These are phyloP conservation scores for Adoxophyes honmai DNA, from an alignment of 1,140 invertebrate species.

Conservation along the genomic window DNA sequence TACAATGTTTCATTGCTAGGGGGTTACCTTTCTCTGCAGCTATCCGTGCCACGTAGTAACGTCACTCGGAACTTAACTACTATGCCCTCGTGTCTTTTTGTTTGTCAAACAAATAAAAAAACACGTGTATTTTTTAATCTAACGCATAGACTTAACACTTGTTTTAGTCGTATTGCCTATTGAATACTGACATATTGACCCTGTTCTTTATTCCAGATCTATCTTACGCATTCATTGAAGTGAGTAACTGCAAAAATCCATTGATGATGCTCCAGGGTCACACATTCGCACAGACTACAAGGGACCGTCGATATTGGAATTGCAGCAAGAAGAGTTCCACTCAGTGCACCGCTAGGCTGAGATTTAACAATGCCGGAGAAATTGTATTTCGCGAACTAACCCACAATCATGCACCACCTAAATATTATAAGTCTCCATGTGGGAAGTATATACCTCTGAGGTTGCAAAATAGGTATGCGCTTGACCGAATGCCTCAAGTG, in stretches of 20 bases:
- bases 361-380: constrained; percentile 19
- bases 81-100: too few relatives aligned
- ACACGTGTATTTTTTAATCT: too few relatives aligned
- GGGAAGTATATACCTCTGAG: background rate
- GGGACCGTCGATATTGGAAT: constrained; percentile 27
- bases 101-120: too few relatives aligned
- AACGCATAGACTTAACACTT: too few relatives aligned
- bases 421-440: background rate
- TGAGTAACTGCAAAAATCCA: constrained; percentile 13
- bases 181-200: too few relatives aligned
- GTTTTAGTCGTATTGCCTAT: too few relatives aligned
- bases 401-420: constrained; percentile 25
- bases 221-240: background rate
- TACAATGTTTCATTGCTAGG: too few relatives aligned
- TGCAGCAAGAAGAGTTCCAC: constrained; percentile 22
- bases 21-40: too few relatives aligned
- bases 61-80: too few relatives aligned
- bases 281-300: constrained; percentile 23
- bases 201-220: background rate
- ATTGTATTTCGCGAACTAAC: constrained; percentile 17
- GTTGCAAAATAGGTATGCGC: too few relatives aligned
- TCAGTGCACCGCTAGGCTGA: constrained; percentile 24
- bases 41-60: too few relatives aligned
- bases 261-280: constrained; percentile 20
- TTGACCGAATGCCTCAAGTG: too few relatives aligned